Percentiles rank a stretch among this genome's conserved stretches.
Evolutionary conservation across 2,888 invertebrate species (phyloP).

Genomic region (Drosophila algonquin): DNA sequence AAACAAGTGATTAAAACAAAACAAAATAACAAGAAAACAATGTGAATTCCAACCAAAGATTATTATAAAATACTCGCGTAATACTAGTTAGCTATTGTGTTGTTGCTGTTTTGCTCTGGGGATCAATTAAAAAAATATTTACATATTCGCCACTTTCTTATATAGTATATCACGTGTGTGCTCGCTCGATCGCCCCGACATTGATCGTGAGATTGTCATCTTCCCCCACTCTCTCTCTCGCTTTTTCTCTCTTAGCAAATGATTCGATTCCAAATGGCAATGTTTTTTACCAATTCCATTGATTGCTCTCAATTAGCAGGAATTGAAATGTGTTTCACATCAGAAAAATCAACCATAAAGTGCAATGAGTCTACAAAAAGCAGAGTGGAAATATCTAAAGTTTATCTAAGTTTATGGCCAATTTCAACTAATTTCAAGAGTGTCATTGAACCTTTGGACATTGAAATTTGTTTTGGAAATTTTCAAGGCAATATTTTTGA

Average conservation of each 20-base stretch:
- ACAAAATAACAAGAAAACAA: conserved; percentile 16
- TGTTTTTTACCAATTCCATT: conserved; percentile 28
- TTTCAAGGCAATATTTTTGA: neutral
- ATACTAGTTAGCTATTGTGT: conserved; percentile 14
- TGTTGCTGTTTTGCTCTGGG: conserved; percentile 29
- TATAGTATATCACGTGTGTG: conserved; percentile 28
- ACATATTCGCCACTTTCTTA: conserved; percentile 13
- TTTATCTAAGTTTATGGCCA: neutral
- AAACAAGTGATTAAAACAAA: conserved; percentile 45
- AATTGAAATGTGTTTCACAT: conserved; percentile 9
- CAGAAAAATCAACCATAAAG: neutral
- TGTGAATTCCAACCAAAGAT: conserved; percentile 25
- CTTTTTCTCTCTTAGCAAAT: neutral
- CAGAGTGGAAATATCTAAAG: conserved; percentile 5
- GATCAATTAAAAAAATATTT: conserved; percentile 20
- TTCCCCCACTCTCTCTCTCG: conserved; percentile 6
- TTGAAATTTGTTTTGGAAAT: neutral
- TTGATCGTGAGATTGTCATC: conserved; percentile 41
- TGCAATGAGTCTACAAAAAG: neutral
- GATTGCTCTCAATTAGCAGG: conserved; percentile 32
- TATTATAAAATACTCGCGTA: neutral
- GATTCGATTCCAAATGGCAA: conserved; percentile 9
- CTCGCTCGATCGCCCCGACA: no score
- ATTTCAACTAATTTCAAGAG: neutral
- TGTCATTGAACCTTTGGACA: conserved; percentile 5